Percentiles rank a stretch among this genome's conserved stretches.
Evolutionary conservation across 2,888 invertebrate genomes (phyloP).

Genomic region (Nesidiocoris tenuis): DNA sequence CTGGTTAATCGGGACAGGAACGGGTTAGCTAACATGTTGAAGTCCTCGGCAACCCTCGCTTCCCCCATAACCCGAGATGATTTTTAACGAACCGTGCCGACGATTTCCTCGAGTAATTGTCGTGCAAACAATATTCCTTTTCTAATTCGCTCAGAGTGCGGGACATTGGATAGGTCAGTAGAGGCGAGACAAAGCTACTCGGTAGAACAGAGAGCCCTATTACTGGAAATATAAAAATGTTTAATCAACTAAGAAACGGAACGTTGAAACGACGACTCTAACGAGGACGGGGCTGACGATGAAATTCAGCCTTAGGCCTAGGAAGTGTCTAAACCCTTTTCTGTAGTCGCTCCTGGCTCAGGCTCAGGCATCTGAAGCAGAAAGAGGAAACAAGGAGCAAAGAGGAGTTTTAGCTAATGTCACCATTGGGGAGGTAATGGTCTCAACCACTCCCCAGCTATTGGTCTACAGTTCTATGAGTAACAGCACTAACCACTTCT

Average conservation of each 20-base stretch:
- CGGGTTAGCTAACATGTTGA: too few species aligned
- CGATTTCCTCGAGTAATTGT: too few species aligned
- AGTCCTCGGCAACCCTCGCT: too few species aligned
- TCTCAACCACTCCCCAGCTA: conserved; percentile 37
- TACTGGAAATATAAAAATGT: conserved; percentile 36
- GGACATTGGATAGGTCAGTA: background rate
- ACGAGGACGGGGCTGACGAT: background rate
- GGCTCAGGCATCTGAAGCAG: background rate
- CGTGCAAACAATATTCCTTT: background rate
- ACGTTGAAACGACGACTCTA: background rate
- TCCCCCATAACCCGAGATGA: too few species aligned
- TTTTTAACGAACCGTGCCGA: too few species aligned
- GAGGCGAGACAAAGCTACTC: background rate
- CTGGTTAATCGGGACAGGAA: too few species aligned
- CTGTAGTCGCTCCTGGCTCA: background rate
- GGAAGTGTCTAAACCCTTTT: too few species aligned
- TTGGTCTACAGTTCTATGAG: conserved; percentile 36
- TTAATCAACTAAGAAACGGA: conserved; percentile 39
- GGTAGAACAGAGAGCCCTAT: background rate
- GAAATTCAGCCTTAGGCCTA: background rate
- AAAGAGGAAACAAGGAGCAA: conserved; percentile 1
- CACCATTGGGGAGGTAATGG: conserved; percentile 40
- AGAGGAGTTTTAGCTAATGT: conserved; percentile 41
- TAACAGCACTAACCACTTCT: conserved; percentile 40
- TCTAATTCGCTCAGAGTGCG: background rate